phyloP scores from a whole-genome alignment of 2,113 vertebrate genomes.

The Pseudonaja textilis region DNA sequence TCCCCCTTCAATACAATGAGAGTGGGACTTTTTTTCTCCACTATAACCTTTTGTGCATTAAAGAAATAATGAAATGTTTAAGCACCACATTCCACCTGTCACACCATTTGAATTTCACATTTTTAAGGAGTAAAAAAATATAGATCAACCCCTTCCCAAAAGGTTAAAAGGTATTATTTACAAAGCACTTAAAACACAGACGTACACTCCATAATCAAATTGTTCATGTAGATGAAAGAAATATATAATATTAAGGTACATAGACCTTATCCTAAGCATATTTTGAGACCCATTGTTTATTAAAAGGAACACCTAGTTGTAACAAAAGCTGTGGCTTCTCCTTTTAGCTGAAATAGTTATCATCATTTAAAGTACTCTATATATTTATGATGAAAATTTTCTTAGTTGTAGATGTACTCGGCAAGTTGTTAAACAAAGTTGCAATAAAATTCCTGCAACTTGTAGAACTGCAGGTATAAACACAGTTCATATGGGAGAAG shows the following conservation, averaged over 20 bases:
- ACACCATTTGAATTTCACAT: background rate
- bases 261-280: background rate
- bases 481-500: slow-evolving; percentile 30
- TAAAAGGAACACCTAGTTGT: background rate
- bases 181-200: background rate
- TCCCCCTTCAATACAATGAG: background rate
- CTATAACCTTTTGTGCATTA: background rate
- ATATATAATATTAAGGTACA: background rate
- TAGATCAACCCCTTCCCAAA: background rate
- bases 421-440: background rate
- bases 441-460: slow-evolving; percentile 6
- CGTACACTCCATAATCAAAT: background rate
- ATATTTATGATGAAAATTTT: background rate
- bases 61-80: background rate
- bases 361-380: background rate
- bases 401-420: background rate
- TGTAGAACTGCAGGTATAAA: slow-evolving; percentile 24
- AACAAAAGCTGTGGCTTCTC: background rate
- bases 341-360: background rate
- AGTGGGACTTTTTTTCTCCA: background rate
- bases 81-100: background rate
- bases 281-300: background rate
- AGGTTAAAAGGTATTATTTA: background rate
- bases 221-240: background rate
- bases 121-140: background rate